A percentile compares a stretch with the other conserved stretches of the same genome.
Conservation (phyloP, 2,888 invertebrate species). For the Eilema caniola region DNA sequence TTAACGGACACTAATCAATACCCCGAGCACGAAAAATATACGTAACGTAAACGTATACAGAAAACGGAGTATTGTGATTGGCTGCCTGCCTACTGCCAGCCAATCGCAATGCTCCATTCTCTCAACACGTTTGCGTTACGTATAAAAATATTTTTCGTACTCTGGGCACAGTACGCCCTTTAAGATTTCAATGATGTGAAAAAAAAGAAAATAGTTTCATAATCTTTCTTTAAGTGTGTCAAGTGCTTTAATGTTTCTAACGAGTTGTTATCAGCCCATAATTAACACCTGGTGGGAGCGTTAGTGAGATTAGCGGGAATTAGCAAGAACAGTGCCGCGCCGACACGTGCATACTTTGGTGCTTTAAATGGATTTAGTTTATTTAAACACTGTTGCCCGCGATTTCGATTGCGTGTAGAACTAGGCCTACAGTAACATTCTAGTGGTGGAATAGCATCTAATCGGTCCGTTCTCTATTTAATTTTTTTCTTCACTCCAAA, state of each 20-base stretch:
- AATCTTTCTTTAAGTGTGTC: slow-evolving; percentile 26
- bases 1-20: background rate
- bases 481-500: too few relatives aligned
- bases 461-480: too few relatives aligned
- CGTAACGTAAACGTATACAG: too few relatives aligned
- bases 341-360: slow-evolving; percentile 5
- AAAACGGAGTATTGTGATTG: too few relatives aligned
- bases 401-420: too few relatives aligned
- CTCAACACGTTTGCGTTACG: too few relatives aligned
- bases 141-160: too few relatives aligned
- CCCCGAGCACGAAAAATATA: too few relatives aligned
- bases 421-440: too few relatives aligned
- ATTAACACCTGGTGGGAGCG: slow-evolving; percentile 39
- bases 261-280: slow-evolving; percentile 47
- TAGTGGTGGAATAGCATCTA: too few relatives aligned
- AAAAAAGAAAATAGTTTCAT: slow-evolving; percentile 3
- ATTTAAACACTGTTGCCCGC: background rate
- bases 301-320: slow-evolving; percentile 46
- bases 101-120: too few relatives aligned
- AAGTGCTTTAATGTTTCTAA: slow-evolving; percentile 50
- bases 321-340: slow-evolving; percentile 24
- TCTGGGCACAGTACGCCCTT: background rate
- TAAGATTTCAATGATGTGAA: background rate
- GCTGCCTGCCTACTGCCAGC: too few relatives aligned
- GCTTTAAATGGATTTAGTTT: background rate